Base-by-base conservation (phyloP, 2,113 vertebrate genomes). In the Tapirus terrestris region DNA sequence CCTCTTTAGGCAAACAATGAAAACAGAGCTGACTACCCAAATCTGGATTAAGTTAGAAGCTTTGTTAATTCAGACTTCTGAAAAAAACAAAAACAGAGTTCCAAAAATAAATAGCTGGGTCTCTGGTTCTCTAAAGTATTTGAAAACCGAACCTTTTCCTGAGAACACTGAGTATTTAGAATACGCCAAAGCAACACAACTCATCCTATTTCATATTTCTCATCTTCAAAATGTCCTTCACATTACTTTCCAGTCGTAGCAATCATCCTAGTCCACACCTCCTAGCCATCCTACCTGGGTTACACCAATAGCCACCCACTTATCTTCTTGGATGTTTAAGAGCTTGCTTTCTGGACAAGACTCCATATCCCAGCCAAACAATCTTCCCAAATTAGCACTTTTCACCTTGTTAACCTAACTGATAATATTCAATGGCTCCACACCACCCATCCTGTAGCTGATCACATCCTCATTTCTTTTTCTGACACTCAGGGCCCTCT, bases 111-210 rank as follows among this genome's bases (percentile, higher is more conserved):
- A 67, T 43, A 73, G 36, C 56, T 93, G 68, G 67, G 36, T 82
- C 39, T 25, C 23, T 63, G 13, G 5, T 80, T 81, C n/a, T 92
- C 76, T 16, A 29, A 61, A 18, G 23, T 43, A 10, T 48, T 56
- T 90, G 51, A 89, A 96, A 95, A 65, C 9, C 5, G 23, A 2
- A 18, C 25, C 76, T 94, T 79, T 75, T 60, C n/a, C 91, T 75
- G 63, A 75, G 36, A 97, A 91, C 77, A 73, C 4, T 77, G 9
- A 89, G 23, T 92, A 86, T 39, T 94, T 43, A 79, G 43, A 89
- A 72, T 43, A 73, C 29, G 6, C 43, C 45, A 80, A 56, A 93
- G 53, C 21, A 93, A 45, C 18, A 36, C 8, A n/a, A 79, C 11
- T 72, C 39, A 86, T 23, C 33, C n/a, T 70, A 27, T 68, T 70